Conservation (phyloP, 2,113 vertebrate species). For the Actenoides lindsayi region DNA sequence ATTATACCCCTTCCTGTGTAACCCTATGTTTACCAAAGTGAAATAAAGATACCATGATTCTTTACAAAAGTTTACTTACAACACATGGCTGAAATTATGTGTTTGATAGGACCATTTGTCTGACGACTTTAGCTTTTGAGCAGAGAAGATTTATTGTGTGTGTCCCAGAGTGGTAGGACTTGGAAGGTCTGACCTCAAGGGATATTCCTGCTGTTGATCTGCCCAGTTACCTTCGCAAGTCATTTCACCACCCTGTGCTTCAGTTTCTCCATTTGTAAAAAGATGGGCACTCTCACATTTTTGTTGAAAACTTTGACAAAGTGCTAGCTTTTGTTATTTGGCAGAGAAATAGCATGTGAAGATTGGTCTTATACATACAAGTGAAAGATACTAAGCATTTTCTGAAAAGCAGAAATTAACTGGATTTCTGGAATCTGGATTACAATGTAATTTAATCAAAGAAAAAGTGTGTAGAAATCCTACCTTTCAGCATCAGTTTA, state of each 20-base stretch:
- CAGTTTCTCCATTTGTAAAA: neutral
- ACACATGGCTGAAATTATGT: neutral
- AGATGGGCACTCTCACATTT: neutral
- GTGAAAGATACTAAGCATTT: neutral
- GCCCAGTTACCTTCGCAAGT: neutral
- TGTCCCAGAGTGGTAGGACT: neutral
- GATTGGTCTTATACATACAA: neutral
- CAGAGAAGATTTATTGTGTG: neutral
- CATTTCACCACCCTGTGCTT: neutral
- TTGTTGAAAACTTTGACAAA: neutral
- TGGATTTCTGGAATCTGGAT: neutral
- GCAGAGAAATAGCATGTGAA: neutral
- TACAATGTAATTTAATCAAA: neutral
- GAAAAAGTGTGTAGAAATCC: neutral
- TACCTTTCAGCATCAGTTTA: neutral
- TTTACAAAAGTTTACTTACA: neutral
- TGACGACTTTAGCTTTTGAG: neutral
- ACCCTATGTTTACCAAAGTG: neutral
- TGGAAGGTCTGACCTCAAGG: neutral
- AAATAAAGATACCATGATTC: neutral
- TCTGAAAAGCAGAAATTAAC: conserved; percentile 3
- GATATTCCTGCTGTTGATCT: fast-evolving
- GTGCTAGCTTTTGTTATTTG: neutral
- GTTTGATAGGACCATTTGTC: fast-evolving
- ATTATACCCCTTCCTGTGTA: neutral